These are phyloP conservation scores for Cinara cedri DNA, from an alignment of 2,888 invertebrate genomes.

Conservation along the genomic window DNA sequence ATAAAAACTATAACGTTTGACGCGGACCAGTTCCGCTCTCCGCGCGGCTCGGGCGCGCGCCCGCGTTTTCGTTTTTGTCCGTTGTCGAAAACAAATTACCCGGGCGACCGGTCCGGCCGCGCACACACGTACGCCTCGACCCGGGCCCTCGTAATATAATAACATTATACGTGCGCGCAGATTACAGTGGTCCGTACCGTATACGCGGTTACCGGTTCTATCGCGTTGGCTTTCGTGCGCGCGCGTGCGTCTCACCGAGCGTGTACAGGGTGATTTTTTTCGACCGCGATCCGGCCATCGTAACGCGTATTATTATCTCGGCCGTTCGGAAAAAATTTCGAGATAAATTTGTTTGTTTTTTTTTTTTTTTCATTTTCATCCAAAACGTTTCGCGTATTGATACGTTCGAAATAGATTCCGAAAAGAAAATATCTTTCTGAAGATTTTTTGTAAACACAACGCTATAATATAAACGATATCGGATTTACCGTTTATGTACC, in stretches of 20 bases:
- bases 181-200: background rate
- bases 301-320: too few species aligned
- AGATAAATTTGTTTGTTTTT: too few species aligned
- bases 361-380: too few species aligned
- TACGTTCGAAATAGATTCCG: too few species aligned
- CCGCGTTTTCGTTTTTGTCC: background rate
- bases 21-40: slow-evolving; percentile 48
- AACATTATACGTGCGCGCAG: background rate
- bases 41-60: background rate
- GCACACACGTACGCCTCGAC: background rate
- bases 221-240: slow-evolving; percentile 10
- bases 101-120: slow-evolving; percentile 44
- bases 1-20: slow-evolving; percentile 57
- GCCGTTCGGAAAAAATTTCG: too few species aligned
- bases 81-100: slow-evolving; percentile 56
- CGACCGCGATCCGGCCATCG: too few species aligned
- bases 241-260: background rate
- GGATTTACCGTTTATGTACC: too few species aligned
- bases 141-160: background rate
- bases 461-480: too few species aligned
- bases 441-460: too few species aligned
- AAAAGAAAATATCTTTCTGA: too few species aligned
- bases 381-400: too few species aligned
- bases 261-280: too few species aligned
- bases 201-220: slow-evolving; percentile 30